Base-by-base conservation (phyloP, 2,113 vertebrate species). In the Chauna torquata region DNA sequence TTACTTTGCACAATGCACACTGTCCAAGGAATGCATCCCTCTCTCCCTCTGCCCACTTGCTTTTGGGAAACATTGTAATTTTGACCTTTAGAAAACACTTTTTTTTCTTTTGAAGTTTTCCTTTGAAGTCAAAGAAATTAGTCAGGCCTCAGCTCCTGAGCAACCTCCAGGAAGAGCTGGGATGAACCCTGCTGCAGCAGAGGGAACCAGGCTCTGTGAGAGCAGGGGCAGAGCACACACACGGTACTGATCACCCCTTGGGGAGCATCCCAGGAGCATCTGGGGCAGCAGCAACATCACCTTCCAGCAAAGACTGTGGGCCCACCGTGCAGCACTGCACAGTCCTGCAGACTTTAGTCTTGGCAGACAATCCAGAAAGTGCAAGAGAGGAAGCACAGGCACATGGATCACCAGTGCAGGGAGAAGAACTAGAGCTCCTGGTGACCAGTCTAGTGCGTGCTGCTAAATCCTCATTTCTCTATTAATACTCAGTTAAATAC, bases 201-300 rank as follows among this genome's bases (percentile, higher is more conserved):
- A 34, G 34, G 32, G 30, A 57, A n/a, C 8, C 11, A 16, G 64
- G 64, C 58, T 59, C 19, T 23, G 20, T 9, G 28, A n/a, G 34
- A 32, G 20, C 28, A 45, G 34, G 20, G 82, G 22, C 50, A 55
- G n/a, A 90, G 45, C 38, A 72, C 4, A 1, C 3, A 72, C 3
- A 1, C 3, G 20, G 30, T 4, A 12, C 19, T 52, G 64, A 20
- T 13, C 4, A 4, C 5, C 24, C 38, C n/a, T 7, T 5, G 8
- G 32, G 44, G 14, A 82, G 36, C 11, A 58, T 9, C 28, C 27
- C 74, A 61, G 28, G 28, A 58, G 32, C 45, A 40, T 8, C 54
- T 0, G 0, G 15, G 28, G 28, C 71, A 66, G 44, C 52, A 66
- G 58, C 30, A 93, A 8, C 14, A 23, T 9, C 8, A 1, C 50